A percentile compares a stretch with the other conserved stretches of the same genome.
These are phyloP conservation scores for Neodontobutis hainanensis DNA, from an alignment of 2,113 vertebrate species.

Conservation along the genomic window DNA sequence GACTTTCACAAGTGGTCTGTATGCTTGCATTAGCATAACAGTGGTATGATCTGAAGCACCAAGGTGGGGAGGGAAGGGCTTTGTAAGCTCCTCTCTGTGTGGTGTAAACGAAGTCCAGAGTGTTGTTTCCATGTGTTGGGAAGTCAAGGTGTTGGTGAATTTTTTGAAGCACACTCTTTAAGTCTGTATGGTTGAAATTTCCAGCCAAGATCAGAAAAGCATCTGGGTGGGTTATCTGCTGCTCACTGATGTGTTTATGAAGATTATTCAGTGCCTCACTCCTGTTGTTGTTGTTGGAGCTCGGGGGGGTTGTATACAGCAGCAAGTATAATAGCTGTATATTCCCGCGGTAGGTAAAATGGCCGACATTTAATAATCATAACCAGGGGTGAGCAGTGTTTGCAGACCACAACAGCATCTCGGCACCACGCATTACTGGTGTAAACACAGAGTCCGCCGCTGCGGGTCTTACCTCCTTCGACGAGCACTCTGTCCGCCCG, in stretches of 20 bases:
- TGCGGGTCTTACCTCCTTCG: too few relatives aligned
- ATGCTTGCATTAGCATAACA: neutral
- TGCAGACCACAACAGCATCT: too few relatives aligned
- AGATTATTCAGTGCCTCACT: conserved; percentile 16
- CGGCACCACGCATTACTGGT: too few relatives aligned
- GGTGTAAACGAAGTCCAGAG: neutral
- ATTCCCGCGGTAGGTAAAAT: too few relatives aligned
- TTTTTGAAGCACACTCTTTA: neutral
- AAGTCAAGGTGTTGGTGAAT: conserved; percentile 1
- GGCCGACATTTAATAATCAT: too few relatives aligned
- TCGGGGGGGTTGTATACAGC: conserved; percentile 8
- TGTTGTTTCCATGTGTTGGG: neutral
- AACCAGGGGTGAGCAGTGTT: too few relatives aligned
- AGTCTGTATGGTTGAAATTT: neutral
- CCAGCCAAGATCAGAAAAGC: neutral
- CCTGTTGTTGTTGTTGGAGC: conserved; percentile 7
- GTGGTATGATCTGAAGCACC: too few relatives aligned
- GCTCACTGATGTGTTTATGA: neutral
- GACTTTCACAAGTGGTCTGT: conserved; percentile 14
- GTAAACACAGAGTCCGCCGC: too few relatives aligned
- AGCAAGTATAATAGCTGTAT: too few relatives aligned
- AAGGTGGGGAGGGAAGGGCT: too few relatives aligned
- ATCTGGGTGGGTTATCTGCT: conserved; percentile 10
- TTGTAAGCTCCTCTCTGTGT: too few relatives aligned
- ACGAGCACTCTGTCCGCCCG: too few relatives aligned